Conservation (phyloP, 2,797 vertebrate genomes). For the Karalla daura region DNA sequence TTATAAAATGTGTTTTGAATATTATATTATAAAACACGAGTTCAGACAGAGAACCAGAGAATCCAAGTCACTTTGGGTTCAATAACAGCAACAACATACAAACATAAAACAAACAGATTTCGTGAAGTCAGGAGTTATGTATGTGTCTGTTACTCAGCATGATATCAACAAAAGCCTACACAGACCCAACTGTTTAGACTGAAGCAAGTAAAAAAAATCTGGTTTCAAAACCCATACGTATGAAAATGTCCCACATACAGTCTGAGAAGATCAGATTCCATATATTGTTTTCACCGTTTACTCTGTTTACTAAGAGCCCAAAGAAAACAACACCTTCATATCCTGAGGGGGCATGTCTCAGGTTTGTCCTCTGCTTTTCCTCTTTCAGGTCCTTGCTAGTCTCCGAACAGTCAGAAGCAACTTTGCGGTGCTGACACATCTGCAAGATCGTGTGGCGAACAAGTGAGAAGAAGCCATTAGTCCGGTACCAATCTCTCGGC, state of each 20-base stretch:
- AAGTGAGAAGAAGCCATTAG: slow-evolving; percentile 79
- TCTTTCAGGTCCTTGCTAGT: slow-evolving; percentile 91
- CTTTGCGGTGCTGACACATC: slow-evolving; percentile 86
- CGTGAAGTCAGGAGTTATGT: background rate
- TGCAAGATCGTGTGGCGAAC: slow-evolving; percentile 83
- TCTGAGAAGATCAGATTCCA: too few relatives aligned
- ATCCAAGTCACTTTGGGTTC: too few relatives aligned
- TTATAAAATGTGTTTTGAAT: background rate
- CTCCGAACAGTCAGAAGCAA: slow-evolving; percentile 91
- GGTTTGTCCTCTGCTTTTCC: background rate
- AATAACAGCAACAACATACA: too few relatives aligned
- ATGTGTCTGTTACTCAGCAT: background rate
- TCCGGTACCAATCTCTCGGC: background rate
- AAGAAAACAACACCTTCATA: too few relatives aligned
- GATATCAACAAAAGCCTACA: too few relatives aligned
- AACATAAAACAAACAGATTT: background rate
- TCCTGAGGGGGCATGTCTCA: background rate
- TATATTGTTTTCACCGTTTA: too few relatives aligned
- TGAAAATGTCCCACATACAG: too few relatives aligned
- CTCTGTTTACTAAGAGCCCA: too few relatives aligned
- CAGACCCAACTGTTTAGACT: too few relatives aligned
- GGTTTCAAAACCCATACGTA: too few relatives aligned
- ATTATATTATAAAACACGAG: background rate
- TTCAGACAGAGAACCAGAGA: too few relatives aligned
- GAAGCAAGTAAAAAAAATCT: too few relatives aligned